Base-by-base conservation (phyloP, 2,797 vertebrate genomes). In the Oryzias sinensis region DNA sequence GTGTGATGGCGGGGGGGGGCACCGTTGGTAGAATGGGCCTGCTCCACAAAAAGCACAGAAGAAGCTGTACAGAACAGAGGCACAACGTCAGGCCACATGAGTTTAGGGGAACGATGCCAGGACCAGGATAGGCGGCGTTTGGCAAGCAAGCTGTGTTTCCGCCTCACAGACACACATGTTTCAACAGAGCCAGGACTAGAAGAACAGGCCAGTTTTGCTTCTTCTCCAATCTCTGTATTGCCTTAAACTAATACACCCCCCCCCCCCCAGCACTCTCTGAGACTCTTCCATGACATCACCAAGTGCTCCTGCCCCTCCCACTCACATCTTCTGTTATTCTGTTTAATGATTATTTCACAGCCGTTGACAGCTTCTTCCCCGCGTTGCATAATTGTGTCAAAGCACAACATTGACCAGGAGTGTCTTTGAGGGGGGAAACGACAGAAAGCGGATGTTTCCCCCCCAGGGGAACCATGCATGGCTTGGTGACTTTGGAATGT, bases 231-330 rank as follows among this genome's bases (percentile, higher is more conserved):
- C 55, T 46, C 49, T 43, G 40, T 37, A 43, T 40, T 43, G 41
- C 42, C 18, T 43, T 69, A 74, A 47, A 65, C 53, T 33, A 43
- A 74, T 49, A 59, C 72, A 59, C 67, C 62, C 56, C 24, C 5
- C 65, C 56, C 49, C 53, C 65, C 45, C 25, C 6, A 66, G 56
- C 49, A 55, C 63, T 43, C 53, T 56, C 59, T 62, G 49, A 27
- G 46, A 14, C 56, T 72, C 78, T 86, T 86, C 79, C 82, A 77
- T 85, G 82, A 87, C 70, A 74, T 87, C 83, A 84, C 59, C 49
- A 40, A 44, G 67, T 53, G 56, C 77, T 70, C 78, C 74, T 37
- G 20, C 55, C 52, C 74, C 53, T 55, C 59, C 50, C 53, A 48
- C 18, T 37, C 45, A n/a, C 40, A 27, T 37, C 18, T 14, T 42